Evolutionary conservation across 2,888 invertebrate species (phyloP).

Genomic region (Euclidia mi): DNA sequence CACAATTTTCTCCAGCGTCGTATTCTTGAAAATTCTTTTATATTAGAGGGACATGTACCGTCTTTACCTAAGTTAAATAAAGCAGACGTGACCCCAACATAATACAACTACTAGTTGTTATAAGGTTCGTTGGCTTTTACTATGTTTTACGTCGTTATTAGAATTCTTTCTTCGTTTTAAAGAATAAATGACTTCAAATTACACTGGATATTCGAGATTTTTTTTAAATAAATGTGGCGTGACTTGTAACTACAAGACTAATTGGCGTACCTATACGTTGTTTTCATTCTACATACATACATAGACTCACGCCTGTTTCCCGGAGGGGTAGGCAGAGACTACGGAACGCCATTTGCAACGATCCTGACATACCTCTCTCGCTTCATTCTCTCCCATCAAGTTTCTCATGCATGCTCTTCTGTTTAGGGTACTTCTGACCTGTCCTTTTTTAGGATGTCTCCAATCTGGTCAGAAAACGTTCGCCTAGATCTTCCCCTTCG

Average conservation of each 20-base stretch:
- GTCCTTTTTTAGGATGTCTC: too few species aligned
- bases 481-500: too few species aligned
- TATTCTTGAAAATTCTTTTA: constrained; percentile 13
- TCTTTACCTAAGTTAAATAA: constrained; percentile 35
- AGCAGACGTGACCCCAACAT: constrained; percentile 47
- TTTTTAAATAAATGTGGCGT: constrained; percentile 46
- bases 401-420: too few species aligned
- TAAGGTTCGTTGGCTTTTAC: constrained; percentile 57
- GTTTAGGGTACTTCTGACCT: too few species aligned
- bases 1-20: neutral
- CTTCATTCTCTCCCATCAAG: too few species aligned
- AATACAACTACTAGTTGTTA: constrained; percentile 46
- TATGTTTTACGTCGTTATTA: constrained; percentile 51
- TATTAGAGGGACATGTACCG: constrained; percentile 11
- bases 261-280: too few species aligned
- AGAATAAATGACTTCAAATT: constrained; percentile 57
- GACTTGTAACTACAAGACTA: constrained; percentile 6
- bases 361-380: too few species aligned
- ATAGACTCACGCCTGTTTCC: too few species aligned
- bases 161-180: constrained; percentile 58
- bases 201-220: constrained; percentile 55
- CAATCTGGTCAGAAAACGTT: too few species aligned
- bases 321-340: too few species aligned
- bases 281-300: too few species aligned
- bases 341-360: too few species aligned